Evolutionary conservation across 1,140 invertebrate genomes (phyloP).

Genomic region (Lamellibrachia luymesi): DNA sequence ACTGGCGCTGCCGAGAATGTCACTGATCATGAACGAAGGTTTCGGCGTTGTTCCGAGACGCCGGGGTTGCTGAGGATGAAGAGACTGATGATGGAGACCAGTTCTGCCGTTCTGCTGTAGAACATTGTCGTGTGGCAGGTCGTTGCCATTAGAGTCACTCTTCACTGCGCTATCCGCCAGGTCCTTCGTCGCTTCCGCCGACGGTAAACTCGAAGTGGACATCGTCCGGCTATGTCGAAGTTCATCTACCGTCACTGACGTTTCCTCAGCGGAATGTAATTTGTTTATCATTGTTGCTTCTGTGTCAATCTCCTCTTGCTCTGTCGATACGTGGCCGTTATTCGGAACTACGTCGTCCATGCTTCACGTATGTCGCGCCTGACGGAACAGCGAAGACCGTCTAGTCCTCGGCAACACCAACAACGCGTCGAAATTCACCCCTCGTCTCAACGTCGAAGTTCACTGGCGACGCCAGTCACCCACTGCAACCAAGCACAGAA

Average conservation of each 20-base stretch:
- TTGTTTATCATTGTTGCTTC: background rate
- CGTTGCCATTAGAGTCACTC: conserved; percentile 15
- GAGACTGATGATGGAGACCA: background rate
- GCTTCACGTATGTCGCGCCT: background rate
- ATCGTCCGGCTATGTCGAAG: background rate
- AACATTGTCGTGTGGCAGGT: background rate
- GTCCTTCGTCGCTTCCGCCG: background rate
- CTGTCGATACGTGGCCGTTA: background rate
- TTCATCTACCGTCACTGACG: background rate
- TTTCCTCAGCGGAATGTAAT: background rate
- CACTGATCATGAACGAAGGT: conserved; percentile 22
- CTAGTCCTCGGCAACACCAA: background rate
- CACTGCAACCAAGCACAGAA: background rate
- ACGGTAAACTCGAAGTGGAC: background rate
- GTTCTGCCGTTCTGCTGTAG: conserved; percentile 12
- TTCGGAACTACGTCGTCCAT: background rate
- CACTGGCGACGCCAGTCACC: background rate
- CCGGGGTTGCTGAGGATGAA: background rate
- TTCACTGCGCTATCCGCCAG: conserved; percentile 12
- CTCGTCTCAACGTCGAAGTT: background rate
- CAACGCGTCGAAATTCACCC: background rate
- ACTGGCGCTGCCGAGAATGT: conserved; percentile 15
- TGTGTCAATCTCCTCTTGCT: background rate
- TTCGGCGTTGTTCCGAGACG: background rate
- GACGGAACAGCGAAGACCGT: background rate